These are phyloP conservation scores for Drymodes brunneopygia DNA, from an alignment of 2,113 vertebrate species.

Conservation along the genomic window DNA sequence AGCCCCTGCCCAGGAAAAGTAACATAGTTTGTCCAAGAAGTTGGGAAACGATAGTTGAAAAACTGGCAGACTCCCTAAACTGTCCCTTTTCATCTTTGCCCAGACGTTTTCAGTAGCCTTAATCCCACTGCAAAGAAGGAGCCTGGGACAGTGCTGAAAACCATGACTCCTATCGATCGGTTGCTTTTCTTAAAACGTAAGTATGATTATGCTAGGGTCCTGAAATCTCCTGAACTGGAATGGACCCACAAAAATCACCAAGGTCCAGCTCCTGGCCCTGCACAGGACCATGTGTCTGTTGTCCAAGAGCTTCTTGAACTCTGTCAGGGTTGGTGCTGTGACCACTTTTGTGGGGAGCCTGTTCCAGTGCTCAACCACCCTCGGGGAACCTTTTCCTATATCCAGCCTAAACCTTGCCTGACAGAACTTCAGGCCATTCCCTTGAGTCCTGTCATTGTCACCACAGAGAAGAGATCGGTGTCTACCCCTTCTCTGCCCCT, in stretches of 20 bases:
- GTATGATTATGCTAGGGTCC: not conserved
- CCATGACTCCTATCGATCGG: slow-evolving; percentile 21
- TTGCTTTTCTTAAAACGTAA: slow-evolving; percentile 73
- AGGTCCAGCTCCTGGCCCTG: not conserved
- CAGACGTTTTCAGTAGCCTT: slow-evolving; percentile 60
- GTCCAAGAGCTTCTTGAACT: accelerated
- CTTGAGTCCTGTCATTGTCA: accelerated
- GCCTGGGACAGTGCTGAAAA: slow-evolving; percentile 64
- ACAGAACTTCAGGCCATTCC: not conserved
- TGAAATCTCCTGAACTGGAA: not conserved
- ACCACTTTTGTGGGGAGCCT: not conserved
- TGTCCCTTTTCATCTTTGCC: not conserved
- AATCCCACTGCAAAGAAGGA: slow-evolving; percentile 22
- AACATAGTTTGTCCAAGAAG: not conserved
- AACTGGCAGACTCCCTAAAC: not conserved
- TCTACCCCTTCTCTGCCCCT: not conserved
- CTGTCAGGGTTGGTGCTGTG: not conserved
- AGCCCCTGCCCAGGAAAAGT: not conserved
- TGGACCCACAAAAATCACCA: not conserved
- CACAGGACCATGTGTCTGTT: not conserved
- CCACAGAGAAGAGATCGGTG: not conserved
- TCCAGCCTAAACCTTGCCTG: not conserved
- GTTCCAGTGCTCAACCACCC: not conserved
- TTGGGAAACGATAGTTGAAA: not conserved
- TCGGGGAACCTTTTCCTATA: not conserved